Evolutionary conservation across 2,113 vertebrate genomes (phyloP).

Genomic region (Mixornis gularis): DNA sequence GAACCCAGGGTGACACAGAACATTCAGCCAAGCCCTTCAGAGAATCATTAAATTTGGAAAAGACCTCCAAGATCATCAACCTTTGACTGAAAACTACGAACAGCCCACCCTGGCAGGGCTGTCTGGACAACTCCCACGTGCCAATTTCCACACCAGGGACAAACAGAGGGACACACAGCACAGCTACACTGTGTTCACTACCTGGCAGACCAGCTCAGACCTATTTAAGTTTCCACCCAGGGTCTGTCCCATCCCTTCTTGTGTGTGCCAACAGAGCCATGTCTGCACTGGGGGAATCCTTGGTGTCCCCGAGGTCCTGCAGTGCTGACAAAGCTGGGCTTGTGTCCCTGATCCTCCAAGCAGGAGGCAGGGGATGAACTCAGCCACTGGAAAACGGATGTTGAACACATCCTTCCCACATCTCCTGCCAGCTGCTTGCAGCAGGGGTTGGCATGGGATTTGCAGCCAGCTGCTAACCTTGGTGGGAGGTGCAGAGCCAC

Average conservation of each 20-base stretch:
- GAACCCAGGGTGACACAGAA: neutral
- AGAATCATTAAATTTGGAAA: neutral
- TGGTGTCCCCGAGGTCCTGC: accelerated
- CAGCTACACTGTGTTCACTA: neutral
- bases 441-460: conserved; percentile 53
- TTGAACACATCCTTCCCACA: conserved; percentile 74
- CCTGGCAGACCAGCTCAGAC: neutral
- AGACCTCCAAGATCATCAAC: neutral
- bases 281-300: accelerated
- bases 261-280: neutral
- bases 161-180: neutral
- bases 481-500: conserved; percentile 43
- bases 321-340: neutral
- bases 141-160: accelerated
- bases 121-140: neutral
- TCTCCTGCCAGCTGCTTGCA: conserved; percentile 58
- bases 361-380: conserved; percentile 34
- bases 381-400: conserved; percentile 44
- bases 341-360: neutral
- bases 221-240: neutral
- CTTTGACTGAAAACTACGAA: neutral
- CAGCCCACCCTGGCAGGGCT: no score
- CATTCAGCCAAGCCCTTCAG: neutral
- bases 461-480: conserved; percentile 70
- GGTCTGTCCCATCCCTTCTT: neutral